phyloP scores from a whole-genome alignment of 2,797 vertebrate species.

The Leptoclinus maculatus region DNA sequence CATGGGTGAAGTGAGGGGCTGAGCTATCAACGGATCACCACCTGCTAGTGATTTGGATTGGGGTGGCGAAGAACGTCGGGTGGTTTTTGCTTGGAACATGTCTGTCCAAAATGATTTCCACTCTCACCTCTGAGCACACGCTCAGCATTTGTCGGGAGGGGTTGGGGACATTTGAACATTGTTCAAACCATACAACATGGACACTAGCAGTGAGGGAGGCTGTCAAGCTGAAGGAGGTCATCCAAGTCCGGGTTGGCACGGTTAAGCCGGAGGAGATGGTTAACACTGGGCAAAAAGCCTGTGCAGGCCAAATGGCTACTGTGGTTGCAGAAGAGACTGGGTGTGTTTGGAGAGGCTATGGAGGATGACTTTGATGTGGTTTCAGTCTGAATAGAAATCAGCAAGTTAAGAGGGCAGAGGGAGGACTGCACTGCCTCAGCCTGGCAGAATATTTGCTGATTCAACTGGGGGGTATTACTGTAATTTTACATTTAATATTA shows the following conservation, averaged over 20 bases:
- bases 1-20: constrained; percentile 55
- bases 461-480: not conserved
- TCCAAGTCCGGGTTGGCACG: constrained; percentile 34
- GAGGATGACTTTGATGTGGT: constrained; percentile 26
- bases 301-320: constrained; percentile 22
- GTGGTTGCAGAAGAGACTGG: constrained; percentile 11
- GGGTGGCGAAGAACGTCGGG: constrained; percentile 22
- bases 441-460: not conserved
- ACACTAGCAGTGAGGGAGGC: constrained; percentile 31
- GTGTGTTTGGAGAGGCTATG: constrained; percentile 19
- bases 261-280: not conserved
- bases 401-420: not conserved
- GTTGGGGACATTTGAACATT: constrained; percentile 18
- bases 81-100: not conserved
- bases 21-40: constrained; percentile 67
- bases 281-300: constrained; percentile 15
- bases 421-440: not conserved
- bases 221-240: constrained; percentile 35
- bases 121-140: constrained; percentile 2
- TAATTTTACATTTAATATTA: not conserved
- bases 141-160: constrained; percentile 2
- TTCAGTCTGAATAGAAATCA: constrained; percentile 22
- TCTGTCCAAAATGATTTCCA: constrained; percentile 29
- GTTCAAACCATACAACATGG: constrained; percentile 21
- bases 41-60: constrained; percentile 57